Evolutionary conservation across 1,140 invertebrate species (phyloP).

Genomic region (Drosophila truncata): DNA sequence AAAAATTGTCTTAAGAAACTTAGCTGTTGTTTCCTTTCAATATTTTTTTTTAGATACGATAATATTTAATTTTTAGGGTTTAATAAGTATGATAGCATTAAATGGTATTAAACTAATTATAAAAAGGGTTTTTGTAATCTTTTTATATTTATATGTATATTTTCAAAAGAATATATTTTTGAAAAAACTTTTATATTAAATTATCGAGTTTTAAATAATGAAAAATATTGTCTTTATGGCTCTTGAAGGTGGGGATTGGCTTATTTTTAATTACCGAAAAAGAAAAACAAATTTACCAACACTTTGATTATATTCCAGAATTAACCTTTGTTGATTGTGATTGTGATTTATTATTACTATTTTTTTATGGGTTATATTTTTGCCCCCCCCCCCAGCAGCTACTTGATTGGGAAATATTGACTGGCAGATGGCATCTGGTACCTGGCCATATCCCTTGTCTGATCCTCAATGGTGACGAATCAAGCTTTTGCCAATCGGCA

Average conservation of each 20-base stretch:
- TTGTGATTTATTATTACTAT: not conserved
- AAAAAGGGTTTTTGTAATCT: not conserved
- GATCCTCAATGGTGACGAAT: constrained; percentile 13
- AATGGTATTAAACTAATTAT: not conserved
- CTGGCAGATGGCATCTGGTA: not conserved
- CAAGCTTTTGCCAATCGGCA: constrained; percentile 1
- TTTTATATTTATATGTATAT: not conserved
- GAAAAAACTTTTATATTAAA: not conserved
- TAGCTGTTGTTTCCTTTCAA: not conserved
- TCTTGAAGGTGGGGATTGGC: not conserved
- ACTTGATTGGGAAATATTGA: constrained; percentile 6
- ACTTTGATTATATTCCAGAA: not conserved
- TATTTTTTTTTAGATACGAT: not conserved
- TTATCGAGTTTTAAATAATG: not conserved
- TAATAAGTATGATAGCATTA: no score
- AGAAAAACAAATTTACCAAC: not conserved
- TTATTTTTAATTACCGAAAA: not conserved
- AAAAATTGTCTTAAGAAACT: no score
- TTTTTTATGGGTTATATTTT: not conserved
- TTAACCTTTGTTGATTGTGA: not conserved
- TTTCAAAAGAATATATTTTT: not conserved
- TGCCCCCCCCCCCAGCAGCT: not conserved
- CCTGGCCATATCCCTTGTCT: not conserved
- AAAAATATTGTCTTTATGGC: not conserved
- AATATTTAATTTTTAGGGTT: not conserved